phyloP scores from a whole-genome alignment of 2,888 invertebrate genomes.

The Rotaria macrura region DNA sequence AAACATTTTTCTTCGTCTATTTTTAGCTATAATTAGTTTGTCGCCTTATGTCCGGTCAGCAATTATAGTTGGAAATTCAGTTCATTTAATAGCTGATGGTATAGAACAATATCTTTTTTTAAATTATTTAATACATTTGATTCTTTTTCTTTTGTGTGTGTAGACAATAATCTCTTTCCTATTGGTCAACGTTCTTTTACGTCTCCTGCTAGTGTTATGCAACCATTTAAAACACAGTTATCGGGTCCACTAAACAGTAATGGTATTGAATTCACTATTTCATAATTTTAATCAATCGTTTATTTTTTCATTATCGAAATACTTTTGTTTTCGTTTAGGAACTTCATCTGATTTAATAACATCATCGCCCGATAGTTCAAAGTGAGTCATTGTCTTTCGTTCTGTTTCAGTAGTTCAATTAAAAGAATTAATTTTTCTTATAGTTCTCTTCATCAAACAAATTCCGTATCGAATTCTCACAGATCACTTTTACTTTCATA shows the following conservation, averaged over 20 bases:
- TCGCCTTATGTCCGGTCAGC: neutral
- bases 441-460: neutral
- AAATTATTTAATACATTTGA: too few species aligned
- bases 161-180: neutral
- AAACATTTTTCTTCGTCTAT: too few species aligned
- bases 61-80: neutral
- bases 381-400: neutral
- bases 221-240: neutral
- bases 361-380: neutral
- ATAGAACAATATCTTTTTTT: too few species aligned
- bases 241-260: neutral
- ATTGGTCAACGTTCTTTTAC: neutral
- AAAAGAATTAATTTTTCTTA: neutral
- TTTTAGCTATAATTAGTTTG: neutral
- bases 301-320: neutral
- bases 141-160: too few species aligned
- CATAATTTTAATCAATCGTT: neutral
- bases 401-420: neutral
- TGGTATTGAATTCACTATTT: neutral
- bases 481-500: neutral
- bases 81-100: neutral
- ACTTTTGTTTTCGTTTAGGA: too few species aligned
- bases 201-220: neutral
- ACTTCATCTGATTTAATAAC: neutral
- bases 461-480: neutral